Base-by-base conservation (phyloP, 2,888 invertebrate species). In the Rapana venosa region DNA sequence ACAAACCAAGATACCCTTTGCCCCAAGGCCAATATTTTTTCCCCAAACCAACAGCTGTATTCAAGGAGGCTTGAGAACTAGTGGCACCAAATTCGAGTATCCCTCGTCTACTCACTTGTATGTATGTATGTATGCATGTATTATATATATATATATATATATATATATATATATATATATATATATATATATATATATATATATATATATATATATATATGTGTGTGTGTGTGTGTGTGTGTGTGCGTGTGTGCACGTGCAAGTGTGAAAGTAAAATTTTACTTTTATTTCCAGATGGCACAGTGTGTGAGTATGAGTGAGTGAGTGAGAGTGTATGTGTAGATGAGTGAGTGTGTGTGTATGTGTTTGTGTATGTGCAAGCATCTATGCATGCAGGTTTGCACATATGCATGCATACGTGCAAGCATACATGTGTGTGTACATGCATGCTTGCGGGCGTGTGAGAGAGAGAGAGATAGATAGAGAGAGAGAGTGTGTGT, bases 111-210 rank as follows among this genome's bases (percentile, higher is more conserved):
- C n/a, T n/a, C n/a, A n/a, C n/a, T n/a, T 47, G 8, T 47, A 47
- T 47, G 0, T 26, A 66, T 26, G 17, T 66, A 26, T 26, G 17
- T 66, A 22, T 66, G 20, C 20, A 66, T 66, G 20, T 66, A 20
- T 66, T 66, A 22, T 66, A 22, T 66, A 66, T 22, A 66, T 22
- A 66, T 8, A 2, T 2, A 22, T 6, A 11, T 66, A 26, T 66
- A 66, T 66, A 66, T 66, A 66, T 66, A 66, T 66, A 66, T 66
- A 66, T 66, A 66, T 66, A 66, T 66, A 66, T 66, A 66, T 66
- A 17, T 17, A 17, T 17, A 17, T 17, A 0, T 20, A 20, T 20
- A 20, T 66, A 20, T 66, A 20, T 66, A 66, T 66, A 17, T 66
- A 66, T 66, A 17, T 66, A 66, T 66, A 17, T 66, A 5, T 66